Evolutionary conservation across 1,140 invertebrate genomes (phyloP), one percentile per base, ranked within the genome.

Genomic region (Rhyacophila brunnea): DNA sequence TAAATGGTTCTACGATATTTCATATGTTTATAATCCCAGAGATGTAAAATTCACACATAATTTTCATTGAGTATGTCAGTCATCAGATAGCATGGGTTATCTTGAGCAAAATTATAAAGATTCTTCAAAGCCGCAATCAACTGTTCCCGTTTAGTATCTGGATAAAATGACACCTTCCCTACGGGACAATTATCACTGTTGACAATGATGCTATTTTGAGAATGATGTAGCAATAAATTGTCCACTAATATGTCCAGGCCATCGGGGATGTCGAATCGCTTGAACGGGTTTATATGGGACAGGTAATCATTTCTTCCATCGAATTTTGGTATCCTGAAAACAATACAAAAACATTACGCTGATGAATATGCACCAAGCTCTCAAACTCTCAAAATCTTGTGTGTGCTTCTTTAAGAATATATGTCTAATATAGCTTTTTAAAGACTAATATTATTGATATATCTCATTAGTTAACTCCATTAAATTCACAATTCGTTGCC

Each of bases 271-370:
- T 62, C 55, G 38, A 54, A 62, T 5, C 60, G 44, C 40, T 45
- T 62, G 43, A 50, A 52, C 1, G 60, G 60, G 44, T 62, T 58
- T 14, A 62, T 47, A 14, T 58, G 49, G 3, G 36, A 20, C 34
- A 64, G 36, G 20, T 55, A 59, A 46, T 56, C 46, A 6, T 38
- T 42, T 17, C 18, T 10, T 54, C 35, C 38, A 28, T 32, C 55
- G 13, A 64, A 55, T 36, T 35, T 43, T 0, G 50, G 55, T 44
- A 62, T 47, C 36, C 60, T 62, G 19, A 47, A 57, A 62, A 57
- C 1, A 43, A 17, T 18, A 11, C 6, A 5, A 44, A 7, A 46
- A 46, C n/a, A n/a, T n/a, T n/a, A n/a, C n/a, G n/a, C n/a, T n/a
- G n/a, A n/a, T n/a, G n/a, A n/a, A n/a, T n/a, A n/a, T n/a, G n/a